Percentiles rank a stretch among this genome's conserved stretches.
phyloP scores from a whole-genome alignment of 2,797 vertebrate species.

The Jordanella pulchra region DNA sequence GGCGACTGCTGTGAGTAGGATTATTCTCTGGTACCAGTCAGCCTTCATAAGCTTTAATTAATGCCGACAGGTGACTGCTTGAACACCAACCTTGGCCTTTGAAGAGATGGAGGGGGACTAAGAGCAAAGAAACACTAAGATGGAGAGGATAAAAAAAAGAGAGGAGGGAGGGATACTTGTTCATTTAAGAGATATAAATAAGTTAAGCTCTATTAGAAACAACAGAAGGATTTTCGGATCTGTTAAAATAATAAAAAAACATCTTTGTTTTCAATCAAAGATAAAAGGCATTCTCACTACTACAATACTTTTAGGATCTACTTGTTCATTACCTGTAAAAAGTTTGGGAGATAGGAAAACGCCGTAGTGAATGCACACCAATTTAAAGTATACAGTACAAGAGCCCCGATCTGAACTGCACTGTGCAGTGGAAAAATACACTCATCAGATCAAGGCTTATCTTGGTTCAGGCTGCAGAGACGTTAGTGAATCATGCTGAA shows the following conservation, averaged over 20 bases:
- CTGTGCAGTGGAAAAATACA: slow-evolving; percentile 36
- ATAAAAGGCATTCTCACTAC: background rate
- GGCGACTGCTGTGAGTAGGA: slow-evolving; percentile 52
- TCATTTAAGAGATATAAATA: background rate
- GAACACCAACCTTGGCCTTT: slow-evolving; percentile 58
- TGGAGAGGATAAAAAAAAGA: slow-evolving; percentile 7
- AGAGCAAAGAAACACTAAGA: slow-evolving; percentile 28
- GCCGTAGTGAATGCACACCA: background rate
- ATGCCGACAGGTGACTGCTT: slow-evolving; percentile 66
- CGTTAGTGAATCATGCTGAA: slow-evolving; percentile 47
- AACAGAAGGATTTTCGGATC: background rate
- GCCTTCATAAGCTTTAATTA: slow-evolving; percentile 69
- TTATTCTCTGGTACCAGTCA: slow-evolving; percentile 63
- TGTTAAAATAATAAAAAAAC: background rate
- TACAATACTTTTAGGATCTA: slow-evolving; percentile 7
- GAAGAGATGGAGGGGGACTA: slow-evolving; percentile 35
- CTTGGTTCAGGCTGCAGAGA: slow-evolving; percentile 31
- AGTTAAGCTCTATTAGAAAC: background rate
- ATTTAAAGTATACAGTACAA: slow-evolving; percentile 14
- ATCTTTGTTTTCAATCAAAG: background rate
- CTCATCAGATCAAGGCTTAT: slow-evolving; percentile 62
- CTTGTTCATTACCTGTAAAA: slow-evolving; percentile 8
- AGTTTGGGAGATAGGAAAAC: slow-evolving; percentile 13
- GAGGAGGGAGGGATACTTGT: slow-evolving; percentile 19
- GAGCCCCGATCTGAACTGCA: slow-evolving; percentile 24